Conservation (phyloP, 2,113 vertebrate genomes). For the Tringa solitaria region DNA sequence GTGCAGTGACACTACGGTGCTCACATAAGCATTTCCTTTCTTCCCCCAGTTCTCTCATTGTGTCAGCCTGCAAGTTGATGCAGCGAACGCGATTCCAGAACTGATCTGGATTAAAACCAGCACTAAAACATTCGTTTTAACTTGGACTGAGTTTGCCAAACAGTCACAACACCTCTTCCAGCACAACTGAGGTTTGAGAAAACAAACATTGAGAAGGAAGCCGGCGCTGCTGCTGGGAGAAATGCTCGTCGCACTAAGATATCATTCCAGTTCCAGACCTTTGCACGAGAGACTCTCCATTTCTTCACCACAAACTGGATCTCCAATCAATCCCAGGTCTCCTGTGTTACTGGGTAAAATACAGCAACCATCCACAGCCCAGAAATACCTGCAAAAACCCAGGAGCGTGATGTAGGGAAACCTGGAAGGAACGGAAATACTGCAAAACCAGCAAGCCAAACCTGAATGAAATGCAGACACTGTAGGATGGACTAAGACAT, state of each 20-base stretch:
- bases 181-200: neutral
- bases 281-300: neutral
- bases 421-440: neutral
- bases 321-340: neutral
- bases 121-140: neutral
- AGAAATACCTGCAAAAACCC: neutral
- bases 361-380: neutral
- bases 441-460: neutral
- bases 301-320: neutral
- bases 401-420: neutral
- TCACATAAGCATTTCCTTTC: neutral
- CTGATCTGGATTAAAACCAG: neutral
- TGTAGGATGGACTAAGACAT: too few relatives aligned
- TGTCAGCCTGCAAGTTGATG: neutral
- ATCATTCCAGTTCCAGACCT: neutral
- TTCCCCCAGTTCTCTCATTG: neutral
- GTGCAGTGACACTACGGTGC: neutral
- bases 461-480: neutral
- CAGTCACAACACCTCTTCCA: neutral
- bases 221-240: neutral
- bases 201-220: neutral
- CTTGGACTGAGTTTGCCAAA: neutral
- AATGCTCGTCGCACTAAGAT: accelerated
- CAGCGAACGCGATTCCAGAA: neutral
- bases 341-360: neutral